Evolutionary conservation across 2,888 invertebrate species (phyloP).

Genomic region (Platycheirus rosarum): DNA sequence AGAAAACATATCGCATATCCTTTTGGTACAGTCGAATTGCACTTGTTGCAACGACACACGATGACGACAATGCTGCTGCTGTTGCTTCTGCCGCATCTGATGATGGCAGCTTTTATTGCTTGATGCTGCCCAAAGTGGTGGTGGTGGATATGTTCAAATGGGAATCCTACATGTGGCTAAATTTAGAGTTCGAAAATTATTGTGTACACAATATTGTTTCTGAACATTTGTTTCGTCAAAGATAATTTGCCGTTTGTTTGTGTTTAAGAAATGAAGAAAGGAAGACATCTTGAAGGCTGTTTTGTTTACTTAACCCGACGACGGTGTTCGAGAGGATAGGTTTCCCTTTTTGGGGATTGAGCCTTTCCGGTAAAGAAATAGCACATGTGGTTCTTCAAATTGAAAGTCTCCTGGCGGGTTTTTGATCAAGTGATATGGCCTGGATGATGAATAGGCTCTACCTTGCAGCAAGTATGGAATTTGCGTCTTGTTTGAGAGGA

Average conservation of each 20-base stretch:
- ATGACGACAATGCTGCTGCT: conserved; percentile 6
- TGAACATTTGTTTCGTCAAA: conserved; percentile 72
- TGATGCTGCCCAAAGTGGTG: conserved; percentile 29
- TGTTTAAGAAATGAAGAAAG: conserved; percentile 39
- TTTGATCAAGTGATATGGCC: conserved; percentile 36
- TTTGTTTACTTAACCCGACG: conserved; percentile 70
- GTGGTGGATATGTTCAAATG: no score
- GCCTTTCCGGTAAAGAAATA: conserved; percentile 53
- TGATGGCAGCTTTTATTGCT: conserved; percentile 45
- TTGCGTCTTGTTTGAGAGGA: no score
- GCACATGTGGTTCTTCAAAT: conserved; percentile 59
- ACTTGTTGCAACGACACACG: conserved; percentile 67
- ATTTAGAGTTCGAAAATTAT: conserved; percentile 61
- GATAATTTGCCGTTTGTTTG: conserved; percentile 74
- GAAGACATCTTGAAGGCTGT: conserved; percentile 51
- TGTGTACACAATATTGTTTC: conserved; percentile 70
- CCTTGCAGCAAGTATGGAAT: no score
- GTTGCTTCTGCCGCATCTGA: not conserved
- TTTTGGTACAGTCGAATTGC: conserved; percentile 71
- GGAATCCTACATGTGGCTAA: conserved; percentile 68
- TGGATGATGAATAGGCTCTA: not conserved
- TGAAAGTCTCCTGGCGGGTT: conserved; percentile 29
- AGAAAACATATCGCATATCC: conserved; percentile 74
- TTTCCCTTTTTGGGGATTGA: conserved; percentile 61
- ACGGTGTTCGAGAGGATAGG: conserved; percentile 30